Percentiles rank a stretch among this genome's conserved stretches.
phyloP scores from a whole-genome alignment of 2,113 vertebrate species.

The Clupea harengus region DNA sequence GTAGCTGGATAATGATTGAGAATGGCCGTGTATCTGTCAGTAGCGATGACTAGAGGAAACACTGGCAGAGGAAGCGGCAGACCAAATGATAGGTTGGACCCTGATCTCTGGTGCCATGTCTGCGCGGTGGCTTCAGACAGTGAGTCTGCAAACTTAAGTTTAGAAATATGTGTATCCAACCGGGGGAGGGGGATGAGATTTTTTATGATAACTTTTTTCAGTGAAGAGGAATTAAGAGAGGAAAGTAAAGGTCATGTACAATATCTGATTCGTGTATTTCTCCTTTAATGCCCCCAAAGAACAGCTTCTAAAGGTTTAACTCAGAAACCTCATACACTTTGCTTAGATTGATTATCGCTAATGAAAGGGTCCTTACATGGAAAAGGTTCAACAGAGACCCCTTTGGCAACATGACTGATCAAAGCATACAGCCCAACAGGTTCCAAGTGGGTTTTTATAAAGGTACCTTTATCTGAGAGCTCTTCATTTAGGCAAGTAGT shows the following conservation, averaged over 20 bases:
- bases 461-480: not conserved
- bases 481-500: too few relatives aligned
- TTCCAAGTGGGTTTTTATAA: not conserved
- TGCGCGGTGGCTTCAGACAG: not conserved
- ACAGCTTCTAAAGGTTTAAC: not conserved
- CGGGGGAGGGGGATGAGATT: not conserved
- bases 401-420: not conserved
- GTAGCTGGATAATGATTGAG: not conserved
- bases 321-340: not conserved
- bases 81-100: slow-evolving; percentile 7
- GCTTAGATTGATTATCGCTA: not conserved
- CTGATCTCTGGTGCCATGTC: not conserved
- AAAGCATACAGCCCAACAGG: not conserved
- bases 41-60: not conserved
- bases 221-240: not conserved
- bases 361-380: not conserved
- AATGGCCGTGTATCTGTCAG: not conserved
- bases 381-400: not conserved
- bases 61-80: not conserved
- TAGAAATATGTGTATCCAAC: not conserved
- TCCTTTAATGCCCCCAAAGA: not conserved
- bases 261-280: not conserved
- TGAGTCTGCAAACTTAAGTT: not conserved
- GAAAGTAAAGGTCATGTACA: not conserved
- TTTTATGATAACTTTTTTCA: not conserved